Evolutionary conservation across 2,113 vertebrate species (phyloP).

Genomic region (Melanostigma gelatinosum): DNA sequence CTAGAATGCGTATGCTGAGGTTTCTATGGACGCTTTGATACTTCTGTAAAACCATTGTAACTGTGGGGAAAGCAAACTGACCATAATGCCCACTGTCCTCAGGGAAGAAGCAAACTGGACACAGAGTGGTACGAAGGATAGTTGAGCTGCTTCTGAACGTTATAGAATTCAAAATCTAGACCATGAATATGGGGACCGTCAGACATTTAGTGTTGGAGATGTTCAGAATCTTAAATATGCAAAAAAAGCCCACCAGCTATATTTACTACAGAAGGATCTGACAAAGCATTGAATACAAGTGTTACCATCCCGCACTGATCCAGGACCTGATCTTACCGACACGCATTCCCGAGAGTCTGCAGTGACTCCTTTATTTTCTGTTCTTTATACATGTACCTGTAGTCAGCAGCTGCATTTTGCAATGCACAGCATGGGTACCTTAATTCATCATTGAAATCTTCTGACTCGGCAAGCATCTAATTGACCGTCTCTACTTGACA

Average conservation of each 20-base stretch:
- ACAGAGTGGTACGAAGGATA: not conserved
- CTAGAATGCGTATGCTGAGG: not conserved
- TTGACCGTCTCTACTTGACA: not conserved
- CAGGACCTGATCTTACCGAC: not conserved
- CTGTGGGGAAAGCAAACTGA: not conserved
- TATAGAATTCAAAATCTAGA: not conserved
- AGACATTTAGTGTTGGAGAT: not conserved
- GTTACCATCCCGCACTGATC: not conserved
- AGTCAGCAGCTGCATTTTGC: not conserved
- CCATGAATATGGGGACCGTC: not conserved
- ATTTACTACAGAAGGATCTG: not conserved
- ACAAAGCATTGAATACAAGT: not conserved
- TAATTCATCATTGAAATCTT: constrained; percentile 11
- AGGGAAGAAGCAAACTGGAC: not conserved
- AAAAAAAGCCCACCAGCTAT: not conserved
- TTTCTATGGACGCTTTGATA: not conserved
- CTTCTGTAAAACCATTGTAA: not conserved
- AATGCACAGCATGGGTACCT: not conserved
- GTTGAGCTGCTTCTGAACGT: not conserved
- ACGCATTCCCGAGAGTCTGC: not conserved
- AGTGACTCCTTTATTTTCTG: not conserved
- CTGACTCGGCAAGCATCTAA: not conserved
- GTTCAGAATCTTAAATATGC: not conserved
- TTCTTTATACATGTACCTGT: not conserved
- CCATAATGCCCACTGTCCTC: not conserved